Conservation (phyloP, 64 coral and sea anemone species). For the Dendrophyllia cribrosa region DNA sequence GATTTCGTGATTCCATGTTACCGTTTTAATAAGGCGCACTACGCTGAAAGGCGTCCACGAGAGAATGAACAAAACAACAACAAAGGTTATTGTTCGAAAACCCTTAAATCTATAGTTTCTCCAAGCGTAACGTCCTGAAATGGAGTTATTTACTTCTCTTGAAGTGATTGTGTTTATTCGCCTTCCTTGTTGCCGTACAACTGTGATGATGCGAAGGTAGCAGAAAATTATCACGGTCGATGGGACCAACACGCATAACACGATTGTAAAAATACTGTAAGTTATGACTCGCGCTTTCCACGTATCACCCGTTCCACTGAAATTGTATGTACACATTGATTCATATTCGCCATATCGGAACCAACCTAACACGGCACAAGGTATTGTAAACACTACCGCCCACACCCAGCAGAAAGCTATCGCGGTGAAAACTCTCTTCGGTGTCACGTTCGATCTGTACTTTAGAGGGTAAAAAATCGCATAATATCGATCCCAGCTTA, state of each 20-base stretch:
- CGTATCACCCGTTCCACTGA: constrained; percentile 66
- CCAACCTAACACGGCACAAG: constrained; percentile 65
- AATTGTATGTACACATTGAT: constrained; percentile 69
- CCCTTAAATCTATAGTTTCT: constrained; percentile 60
- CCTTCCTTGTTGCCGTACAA: constrained; percentile 57
- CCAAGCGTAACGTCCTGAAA: constrained; percentile 19
- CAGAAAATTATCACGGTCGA: constrained; percentile 67
- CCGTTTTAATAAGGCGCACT: constrained; percentile 57
- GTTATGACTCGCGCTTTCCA: constrained; percentile 74
- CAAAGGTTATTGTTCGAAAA: constrained; percentile 60
- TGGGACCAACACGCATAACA: constrained; percentile 48
- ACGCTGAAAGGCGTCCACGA: constrained; percentile 78
- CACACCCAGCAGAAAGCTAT: constrained; percentile 52
- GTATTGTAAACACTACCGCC: constrained; percentile 64
- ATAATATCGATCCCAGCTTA: constrained; percentile 69
- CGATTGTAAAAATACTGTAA: constrained; percentile 62
- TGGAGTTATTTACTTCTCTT: not conserved
- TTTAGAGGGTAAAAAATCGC: constrained; percentile 61
- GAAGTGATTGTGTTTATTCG: constrained; percentile 15
- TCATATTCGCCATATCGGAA: constrained; percentile 65
- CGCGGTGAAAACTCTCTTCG: not conserved
- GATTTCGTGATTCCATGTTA: constrained; percentile 68
- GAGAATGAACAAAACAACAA: constrained; percentile 61
- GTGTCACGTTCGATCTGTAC: constrained; percentile 60
- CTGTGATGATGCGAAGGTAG: constrained; percentile 64